Evolutionary conservation across 2,113 vertebrate species (phyloP).

Genomic region (Leptobrachium ailaonicum): DNA sequence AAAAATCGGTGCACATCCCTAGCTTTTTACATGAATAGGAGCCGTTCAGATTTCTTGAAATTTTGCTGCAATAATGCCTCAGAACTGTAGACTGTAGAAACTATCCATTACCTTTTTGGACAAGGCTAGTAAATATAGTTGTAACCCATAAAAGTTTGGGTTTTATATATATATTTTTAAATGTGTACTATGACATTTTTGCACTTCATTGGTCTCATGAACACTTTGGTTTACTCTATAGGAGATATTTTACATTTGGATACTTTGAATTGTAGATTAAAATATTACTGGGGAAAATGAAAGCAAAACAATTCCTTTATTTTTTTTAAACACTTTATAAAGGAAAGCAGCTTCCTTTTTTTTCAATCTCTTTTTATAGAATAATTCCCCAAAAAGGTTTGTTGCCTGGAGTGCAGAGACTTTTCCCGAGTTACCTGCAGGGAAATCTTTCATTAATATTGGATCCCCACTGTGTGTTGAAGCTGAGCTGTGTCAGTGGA

Average conservation of each 20-base stretch:
- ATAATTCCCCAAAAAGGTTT: slow-evolving; percentile 46
- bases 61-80: too few species aligned
- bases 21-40: too few species aligned
- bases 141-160: background rate
- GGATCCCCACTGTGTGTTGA: slow-evolving; percentile 46
- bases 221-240: too few species aligned
- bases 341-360: slow-evolving; percentile 23
- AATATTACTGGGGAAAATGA: slow-evolving; percentile 19
- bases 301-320: slow-evolving; percentile 33
- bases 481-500: slow-evolving; percentile 47
- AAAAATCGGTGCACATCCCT: too few species aligned
- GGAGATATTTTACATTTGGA: background rate
- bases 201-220: too few species aligned
- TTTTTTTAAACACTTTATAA: slow-evolving; percentile 38
- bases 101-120: too few species aligned
- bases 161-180: too few species aligned
- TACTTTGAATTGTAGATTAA: background rate
- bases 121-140: background rate
- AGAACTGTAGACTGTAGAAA: too few species aligned
- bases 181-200: too few species aligned
- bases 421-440: slow-evolving; percentile 48
- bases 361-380: slow-evolving; percentile 11
- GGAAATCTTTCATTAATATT: slow-evolving; percentile 50
- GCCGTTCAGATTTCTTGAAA: too few species aligned
- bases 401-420: slow-evolving; percentile 46